Evolutionary conservation across 2,113 vertebrate genomes (phyloP).

Genomic region (Peromyscus californicus): DNA sequence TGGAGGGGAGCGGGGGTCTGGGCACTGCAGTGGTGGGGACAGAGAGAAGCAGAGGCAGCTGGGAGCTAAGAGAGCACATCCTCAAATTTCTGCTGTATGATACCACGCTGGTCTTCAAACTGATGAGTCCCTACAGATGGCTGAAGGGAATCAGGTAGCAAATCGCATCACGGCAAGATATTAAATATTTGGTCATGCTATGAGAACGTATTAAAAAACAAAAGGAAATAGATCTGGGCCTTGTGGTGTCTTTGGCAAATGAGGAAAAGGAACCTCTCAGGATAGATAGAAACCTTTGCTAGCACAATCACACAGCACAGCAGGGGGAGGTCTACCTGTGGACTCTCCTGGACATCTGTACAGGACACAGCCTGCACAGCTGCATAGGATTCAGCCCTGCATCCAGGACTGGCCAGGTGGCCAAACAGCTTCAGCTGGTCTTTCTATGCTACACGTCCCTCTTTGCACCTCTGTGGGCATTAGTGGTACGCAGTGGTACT

Average conservation of each 20-base stretch:
- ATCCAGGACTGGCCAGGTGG: neutral
- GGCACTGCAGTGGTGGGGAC: neutral
- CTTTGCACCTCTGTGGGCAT: neutral
- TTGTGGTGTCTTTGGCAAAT: neutral
- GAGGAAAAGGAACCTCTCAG: neutral
- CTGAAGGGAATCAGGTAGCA: slow-evolving; percentile 13
- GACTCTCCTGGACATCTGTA: neutral
- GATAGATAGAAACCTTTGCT: too few species aligned
- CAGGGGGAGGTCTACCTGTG: neutral
- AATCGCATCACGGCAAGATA: neutral
- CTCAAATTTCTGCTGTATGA: neutral
- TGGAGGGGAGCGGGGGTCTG: neutral
- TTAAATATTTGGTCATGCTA: slow-evolving; percentile 13
- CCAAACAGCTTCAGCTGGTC: neutral
- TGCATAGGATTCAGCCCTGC: neutral
- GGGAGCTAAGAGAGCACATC: neutral
- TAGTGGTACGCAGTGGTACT: neutral
- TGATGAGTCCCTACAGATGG: slow-evolving; percentile 44
- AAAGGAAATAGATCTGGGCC: slow-evolving; percentile 37
- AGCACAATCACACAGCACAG: neutral
- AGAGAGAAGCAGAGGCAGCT: neutral
- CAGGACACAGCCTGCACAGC: neutral
- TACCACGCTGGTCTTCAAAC: neutral
- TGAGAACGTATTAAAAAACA: slow-evolving; percentile 41
- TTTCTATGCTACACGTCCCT: too few species aligned